Evolutionary conservation across 1,140 invertebrate genomes (phyloP).

Genomic region (Thaumetopoea pityocampa): DNA sequence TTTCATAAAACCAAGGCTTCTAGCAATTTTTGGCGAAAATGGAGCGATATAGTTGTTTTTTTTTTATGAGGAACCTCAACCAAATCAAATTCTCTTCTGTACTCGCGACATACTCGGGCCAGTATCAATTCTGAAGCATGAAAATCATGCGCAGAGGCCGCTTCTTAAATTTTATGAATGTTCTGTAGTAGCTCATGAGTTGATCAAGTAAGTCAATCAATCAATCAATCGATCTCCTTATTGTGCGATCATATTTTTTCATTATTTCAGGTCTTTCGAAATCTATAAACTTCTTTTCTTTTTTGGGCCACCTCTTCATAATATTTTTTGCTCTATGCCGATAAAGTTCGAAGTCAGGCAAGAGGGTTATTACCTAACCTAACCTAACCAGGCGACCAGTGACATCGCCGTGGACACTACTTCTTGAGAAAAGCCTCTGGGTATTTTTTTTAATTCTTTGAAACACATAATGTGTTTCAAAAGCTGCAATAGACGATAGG

Average conservation of each 20-base stretch:
- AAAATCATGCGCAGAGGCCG: slow-evolving; percentile 36
- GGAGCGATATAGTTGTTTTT: slow-evolving; percentile 28
- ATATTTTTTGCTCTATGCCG: slow-evolving; percentile 40
- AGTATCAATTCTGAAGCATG: slow-evolving; percentile 35
- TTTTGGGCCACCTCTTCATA: slow-evolving; percentile 40
- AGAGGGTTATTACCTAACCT: slow-evolving; percentile 56
- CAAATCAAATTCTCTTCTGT: slow-evolving; percentile 26
- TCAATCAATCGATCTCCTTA: too few species aligned
- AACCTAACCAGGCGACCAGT: slow-evolving; percentile 55
- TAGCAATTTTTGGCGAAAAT: slow-evolving; percentile 27
- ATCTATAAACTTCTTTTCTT: slow-evolving; percentile 45
- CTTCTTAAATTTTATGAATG: slow-evolving; percentile 35
- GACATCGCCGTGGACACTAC: slow-evolving; percentile 37
- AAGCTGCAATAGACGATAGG: slow-evolving; percentile 46
- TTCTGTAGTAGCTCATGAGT: slow-evolving; percentile 35
- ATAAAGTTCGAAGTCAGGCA: slow-evolving; percentile 60
- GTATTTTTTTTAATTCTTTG: slow-evolving; percentile 49
- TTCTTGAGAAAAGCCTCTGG: slow-evolving; percentile 49
- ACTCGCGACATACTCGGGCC: slow-evolving; percentile 29
- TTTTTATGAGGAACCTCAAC: slow-evolving; percentile 24
- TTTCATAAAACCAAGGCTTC: slow-evolving; percentile 27
- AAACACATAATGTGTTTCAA: slow-evolving; percentile 51
- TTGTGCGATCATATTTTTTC: slow-evolving; percentile 36
- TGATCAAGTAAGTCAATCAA: slow-evolving; percentile 52
- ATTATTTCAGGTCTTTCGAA: slow-evolving; percentile 46